Evolutionary conservation across 2,797 vertebrate species (phyloP), one percentile per base, ranked within the genome.

Genomic region (Hapalemur alaotrensis): DNA sequence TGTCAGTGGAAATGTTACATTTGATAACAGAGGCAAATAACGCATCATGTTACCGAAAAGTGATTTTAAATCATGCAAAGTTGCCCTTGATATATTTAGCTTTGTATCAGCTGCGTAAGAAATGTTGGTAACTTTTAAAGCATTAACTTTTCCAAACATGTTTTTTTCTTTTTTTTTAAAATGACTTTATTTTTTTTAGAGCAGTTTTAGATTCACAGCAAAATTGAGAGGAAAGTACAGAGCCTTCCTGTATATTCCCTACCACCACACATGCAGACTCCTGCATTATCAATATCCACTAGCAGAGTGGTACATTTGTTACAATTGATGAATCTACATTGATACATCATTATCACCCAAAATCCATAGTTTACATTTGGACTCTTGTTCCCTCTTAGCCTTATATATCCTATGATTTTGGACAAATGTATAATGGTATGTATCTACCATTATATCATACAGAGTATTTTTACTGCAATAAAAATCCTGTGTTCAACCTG

Each of bases 41-140:
- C 20, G 50, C 23, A 48, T 57, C 22, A 30, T 87, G 35, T 57
- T n/a, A 6, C 75, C 15, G 84, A 73, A 73, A 38, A 84, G 65
- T 92, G 15, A 32, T 57, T 82, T 97, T 50, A 92, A 79, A 28
- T 54, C 23, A 5, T 92, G 17, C 1, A 10, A 7, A 92, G 35
- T 32, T 88, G 4, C 41, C 54, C 72, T 86, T 32, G 23, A 88
- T 28, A 13, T 61, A 13, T 76, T 91, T 80, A 50, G 20, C 43
- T 95, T 92, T 95, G 20, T 78, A 67, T 67, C 25, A 78, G 11
- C 28, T 65, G 17, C 61, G 13, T 92, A 78, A 94, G 73, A 97
- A 92, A 88, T 85, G 10, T 1, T 2, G 59, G 41, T 79, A 50
- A 91, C 69, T 95, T 87, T 52, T 91, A 85, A 1, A 2, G n/a